Conservation (phyloP, 1,140 invertebrate species). For the Ylistrum balloti region DNA sequence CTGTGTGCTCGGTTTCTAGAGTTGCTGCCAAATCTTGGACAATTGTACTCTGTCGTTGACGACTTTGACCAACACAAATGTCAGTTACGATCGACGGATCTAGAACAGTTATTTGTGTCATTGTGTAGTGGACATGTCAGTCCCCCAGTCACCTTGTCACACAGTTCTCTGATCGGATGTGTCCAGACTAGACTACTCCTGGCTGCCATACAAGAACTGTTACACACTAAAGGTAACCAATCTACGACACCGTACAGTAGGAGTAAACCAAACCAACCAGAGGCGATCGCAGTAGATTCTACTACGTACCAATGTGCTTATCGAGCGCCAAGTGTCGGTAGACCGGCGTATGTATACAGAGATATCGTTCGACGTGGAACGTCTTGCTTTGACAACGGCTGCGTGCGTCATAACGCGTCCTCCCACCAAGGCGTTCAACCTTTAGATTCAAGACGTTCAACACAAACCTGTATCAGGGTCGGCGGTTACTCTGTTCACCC, state of each 20-base stretch:
- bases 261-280: neutral
- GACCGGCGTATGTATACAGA: neutral
- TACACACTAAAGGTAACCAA: neutral
- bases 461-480: neutral
- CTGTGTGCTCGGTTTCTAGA: neutral
- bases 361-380: neutral
- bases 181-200: neutral
- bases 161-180: neutral
- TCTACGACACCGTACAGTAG: neutral
- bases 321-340: neutral
- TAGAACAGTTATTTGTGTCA: neutral
- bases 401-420: neutral
- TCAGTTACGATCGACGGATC: neutral
- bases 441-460: neutral
- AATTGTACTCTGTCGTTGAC: neutral
- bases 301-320: neutral
- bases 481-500: neutral
- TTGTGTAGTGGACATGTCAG: neutral
- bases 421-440: neutral
- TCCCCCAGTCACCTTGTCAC: neutral
- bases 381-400: neutral
- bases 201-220: neutral
- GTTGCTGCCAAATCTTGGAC: neutral
- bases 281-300: neutral
- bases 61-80: slow-evolving; percentile 17